Base-by-base conservation (phyloP, 2,888 invertebrate species). In the Pilophorus perplexus region DNA sequence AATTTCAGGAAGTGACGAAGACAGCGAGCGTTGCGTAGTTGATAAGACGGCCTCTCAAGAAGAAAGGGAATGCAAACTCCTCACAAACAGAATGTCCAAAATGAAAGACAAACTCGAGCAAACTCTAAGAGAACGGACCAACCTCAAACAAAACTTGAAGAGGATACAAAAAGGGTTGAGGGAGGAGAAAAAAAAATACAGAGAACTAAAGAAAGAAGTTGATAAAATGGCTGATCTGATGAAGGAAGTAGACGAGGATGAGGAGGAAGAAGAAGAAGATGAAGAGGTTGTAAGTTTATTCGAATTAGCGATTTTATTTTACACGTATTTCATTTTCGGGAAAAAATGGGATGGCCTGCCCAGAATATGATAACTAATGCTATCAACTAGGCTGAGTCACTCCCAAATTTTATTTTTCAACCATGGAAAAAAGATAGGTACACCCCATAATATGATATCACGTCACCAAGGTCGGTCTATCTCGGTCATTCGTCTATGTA, bases 161-260 rank as follows among this genome's bases (percentile, higher is more conserved):
- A 90, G 89, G 74, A 86, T 90, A 76, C 90, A 90, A 73, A 82
- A 83, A 6, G 82, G 86, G 60, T 82, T 90, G 62, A 88, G 85
- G 73, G 87, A 88, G 40, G 92, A 90, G 73, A 89, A 88, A 74
- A 86, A 86, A 74, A 90, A 89, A 77, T 90, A 87, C 78, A 90
- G 88, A 75, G 84, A 85, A 72, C 77, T 93, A 42, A 90, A 92
- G 76, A 90, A 90, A 71, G 92, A 93, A 79, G 91, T 91, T 8
- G 90, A 91, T 74, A 92, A 92, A 79, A 93, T 93, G 91, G 91
- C 91, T 0, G 87, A 87, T 14, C 82, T 91, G 74, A 87, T 93
- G 87, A 90, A 88, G 73, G 89, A 89, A 73, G 85, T 84, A 1
- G 87, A 86, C 0, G 87, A 86, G 4, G 88, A 87, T 1, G 85